These are phyloP conservation scores for Molothrus ater DNA, from an alignment of 2,797 vertebrate species.

Conservation along the genomic window DNA sequence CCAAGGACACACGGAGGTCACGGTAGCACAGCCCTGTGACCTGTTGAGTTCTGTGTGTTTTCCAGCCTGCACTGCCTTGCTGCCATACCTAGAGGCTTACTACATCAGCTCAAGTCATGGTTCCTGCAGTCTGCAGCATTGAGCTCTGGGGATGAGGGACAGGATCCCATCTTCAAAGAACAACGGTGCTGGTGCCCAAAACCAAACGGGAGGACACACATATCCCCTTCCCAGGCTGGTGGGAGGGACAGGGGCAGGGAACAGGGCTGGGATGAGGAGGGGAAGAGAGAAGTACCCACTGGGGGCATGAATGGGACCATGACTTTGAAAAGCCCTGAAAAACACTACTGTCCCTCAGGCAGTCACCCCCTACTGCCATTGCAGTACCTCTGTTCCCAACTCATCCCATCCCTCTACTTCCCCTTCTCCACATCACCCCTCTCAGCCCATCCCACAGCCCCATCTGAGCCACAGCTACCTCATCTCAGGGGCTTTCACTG, in stretches of 20 bases:
- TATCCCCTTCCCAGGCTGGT: background rate
- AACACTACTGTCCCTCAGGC: background rate
- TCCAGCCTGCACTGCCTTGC: background rate
- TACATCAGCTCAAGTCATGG: background rate
- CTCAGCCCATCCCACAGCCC: background rate
- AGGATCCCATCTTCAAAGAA: background rate
- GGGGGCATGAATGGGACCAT: fast-evolving
- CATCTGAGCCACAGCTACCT: background rate
- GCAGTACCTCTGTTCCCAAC: background rate
- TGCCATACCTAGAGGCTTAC: background rate
- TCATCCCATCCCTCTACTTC: background rate
- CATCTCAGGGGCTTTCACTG: fast-evolving
- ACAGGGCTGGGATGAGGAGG: background rate
- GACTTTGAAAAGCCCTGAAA: background rate
- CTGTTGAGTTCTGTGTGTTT: background rate
- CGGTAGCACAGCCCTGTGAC: background rate
- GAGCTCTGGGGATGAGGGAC: background rate
- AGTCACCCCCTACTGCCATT: background rate
- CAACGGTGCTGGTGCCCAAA: background rate
- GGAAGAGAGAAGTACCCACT: background rate
- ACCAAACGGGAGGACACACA: fast-evolving
- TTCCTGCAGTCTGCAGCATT: background rate
- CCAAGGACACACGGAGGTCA: background rate
- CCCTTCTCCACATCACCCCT: background rate
- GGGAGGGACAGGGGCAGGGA: background rate